phyloP scores from a whole-genome alignment of 2,888 invertebrate genomes.

The Ormyrus thymus region DNA sequence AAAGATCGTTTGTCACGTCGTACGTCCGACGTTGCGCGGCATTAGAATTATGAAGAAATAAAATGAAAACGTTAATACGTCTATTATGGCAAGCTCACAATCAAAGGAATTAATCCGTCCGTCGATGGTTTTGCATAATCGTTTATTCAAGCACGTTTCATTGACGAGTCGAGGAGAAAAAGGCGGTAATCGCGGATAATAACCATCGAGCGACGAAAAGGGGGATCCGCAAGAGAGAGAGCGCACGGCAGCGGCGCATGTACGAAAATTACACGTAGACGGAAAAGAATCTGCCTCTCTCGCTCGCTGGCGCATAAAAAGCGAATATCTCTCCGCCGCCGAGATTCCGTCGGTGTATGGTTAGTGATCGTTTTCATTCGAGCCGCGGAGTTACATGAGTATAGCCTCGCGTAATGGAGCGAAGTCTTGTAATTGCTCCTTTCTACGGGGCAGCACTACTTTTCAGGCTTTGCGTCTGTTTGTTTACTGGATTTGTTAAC shows the following conservation, averaged over 20 bases:
- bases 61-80: not conserved
- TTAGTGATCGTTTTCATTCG: slow-evolving; percentile 29
- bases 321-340: slow-evolving; percentile 12
- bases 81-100: not conserved
- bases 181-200: slow-evolving; percentile 26
- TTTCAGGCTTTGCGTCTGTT: too few relatives aligned
- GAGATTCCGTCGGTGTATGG: slow-evolving; percentile 27
- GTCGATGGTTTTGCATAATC: slow-evolving; percentile 16
- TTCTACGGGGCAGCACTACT: not conserved
- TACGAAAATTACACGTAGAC: slow-evolving; percentile 10
- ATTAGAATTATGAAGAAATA: too few relatives aligned
- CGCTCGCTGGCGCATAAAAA: slow-evolving; percentile 12
- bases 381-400: not conserved
- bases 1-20: not conserved
- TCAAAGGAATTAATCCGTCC: slow-evolving; percentile 16
- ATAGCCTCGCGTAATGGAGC: slow-evolving; percentile 22
- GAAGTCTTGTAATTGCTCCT: slow-evolving; percentile 27
- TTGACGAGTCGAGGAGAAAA: slow-evolving; percentile 6
- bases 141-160: slow-evolving; percentile 1
- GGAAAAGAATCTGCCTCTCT: slow-evolving; percentile 19
- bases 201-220: slow-evolving; percentile 9
- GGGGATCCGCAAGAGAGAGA: not conserved
- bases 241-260: not conserved
- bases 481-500: too few relatives aligned
- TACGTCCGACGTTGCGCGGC: too few relatives aligned